Base-by-base conservation (phyloP, 2,797 vertebrate genomes). In the Hydrophis major region DNA sequence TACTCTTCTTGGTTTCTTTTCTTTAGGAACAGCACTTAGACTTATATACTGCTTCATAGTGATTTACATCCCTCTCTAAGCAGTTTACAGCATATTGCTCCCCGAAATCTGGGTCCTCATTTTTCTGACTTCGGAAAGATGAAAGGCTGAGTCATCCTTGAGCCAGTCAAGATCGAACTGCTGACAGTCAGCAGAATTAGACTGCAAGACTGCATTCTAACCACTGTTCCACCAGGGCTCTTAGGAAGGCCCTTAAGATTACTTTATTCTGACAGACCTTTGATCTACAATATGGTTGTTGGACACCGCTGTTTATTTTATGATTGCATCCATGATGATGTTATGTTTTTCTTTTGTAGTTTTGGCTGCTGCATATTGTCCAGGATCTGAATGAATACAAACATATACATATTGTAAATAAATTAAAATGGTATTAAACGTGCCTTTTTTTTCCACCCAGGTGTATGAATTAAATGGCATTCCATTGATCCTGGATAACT, bases 401-500 rank as follows among this genome's bases (percentile, higher is more conserved):
- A 20, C 37, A 25, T 47, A 83, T 25, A 12, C 4, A 42, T 78
- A 78, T 11, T 78, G 74, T 83, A 83, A 47, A 83, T 83, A 20
- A 25, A 83, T 83, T 47, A 47, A 47, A 83, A 25, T 83, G 1
- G 4, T 94, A 89, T 87, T 61, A n/a, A 94, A 42, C 5, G n/a
- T n/a, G 89, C 94, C 37, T 2, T 95, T 86, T 47, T 47, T 7
- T 89, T 88, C 95, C 95, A 63, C 94, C 86, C 95, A 99, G 99
- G 98, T 99, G 89, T 98, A 98, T 91, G 98, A 98, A 28, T 97
- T 99, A 93, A 98, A 99, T 3, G 99, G 99, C 91, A 98, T 99
- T 93, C 97, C 99, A 0, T 97, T 99, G 95, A 99, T 99, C 95
- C 95, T 99, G 97, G 99, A 99, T 97, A 99, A 98, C 98, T 99